Base-by-base conservation (phyloP, 2,113 vertebrate species). In the Tachuris rubrigastra region DNA sequence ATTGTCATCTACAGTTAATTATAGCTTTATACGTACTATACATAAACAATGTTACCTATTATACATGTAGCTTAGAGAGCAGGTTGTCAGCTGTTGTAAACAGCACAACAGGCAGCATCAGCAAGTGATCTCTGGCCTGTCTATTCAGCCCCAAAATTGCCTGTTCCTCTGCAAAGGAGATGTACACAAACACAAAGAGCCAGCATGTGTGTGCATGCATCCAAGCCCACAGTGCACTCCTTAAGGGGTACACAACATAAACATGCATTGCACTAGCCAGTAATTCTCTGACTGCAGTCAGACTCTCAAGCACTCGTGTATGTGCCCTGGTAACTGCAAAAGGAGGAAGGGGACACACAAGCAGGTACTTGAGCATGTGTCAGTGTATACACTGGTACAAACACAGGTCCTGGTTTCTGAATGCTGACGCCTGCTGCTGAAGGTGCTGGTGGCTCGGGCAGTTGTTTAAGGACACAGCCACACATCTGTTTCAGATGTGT, bases 1-100 rank as follows among this genome's bases (percentile, higher is more conserved):
- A 98, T 98, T 98, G 97, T 97, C 96, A 97, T 97, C 84, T 93
- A 85, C 58, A 59, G 96, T 97, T 98, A 98, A 98, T 98, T 98
- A 96, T 97, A 98, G 95, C 92, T 95, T 87, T 96, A 97, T 97
- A 83, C 14, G 8, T 95, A 44, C 90, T 97, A 89, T 91, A 95
- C 96, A 96, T 95, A 93, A 94, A 90, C 93, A 91, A 27, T 41
- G 83, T 85, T 97, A 96, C 96, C 96, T 97, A 65, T 87, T 95
- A 75, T 18, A 75, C 87, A 55, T 42, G 71, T n/a, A 81, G 49
- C 77, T 92, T 19, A 55, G 74, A 78, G 75, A 1, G 7, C 66
- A 81, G 81, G 89, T 95, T 89, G 71, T 82, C 89, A 79, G 46
- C 71, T 73, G 52, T 28, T 79, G 23, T 72, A 75, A 95, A 56